These are phyloP conservation scores for Dicerorhinus sumatrensis DNA, from an alignment of 2,113 vertebrate species.

Conservation along the genomic window DNA sequence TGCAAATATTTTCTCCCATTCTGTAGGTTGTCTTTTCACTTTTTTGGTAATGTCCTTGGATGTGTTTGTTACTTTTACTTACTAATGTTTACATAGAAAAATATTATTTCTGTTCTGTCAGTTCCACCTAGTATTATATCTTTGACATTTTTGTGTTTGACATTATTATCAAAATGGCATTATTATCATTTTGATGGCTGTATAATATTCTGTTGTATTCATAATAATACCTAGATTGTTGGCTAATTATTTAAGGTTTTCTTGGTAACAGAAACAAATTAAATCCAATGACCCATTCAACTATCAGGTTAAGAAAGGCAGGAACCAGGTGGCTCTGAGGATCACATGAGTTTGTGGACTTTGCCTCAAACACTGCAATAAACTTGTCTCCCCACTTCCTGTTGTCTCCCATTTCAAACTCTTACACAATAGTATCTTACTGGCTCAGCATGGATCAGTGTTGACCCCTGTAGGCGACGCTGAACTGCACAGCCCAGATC, in stretches of 20 bases:
- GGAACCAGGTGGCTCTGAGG: not conserved
- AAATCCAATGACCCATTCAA: not conserved
- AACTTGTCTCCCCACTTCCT: not conserved
- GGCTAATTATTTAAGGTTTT: not conserved
- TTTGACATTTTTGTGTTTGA: constrained; percentile 2
- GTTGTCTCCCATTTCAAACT: not conserved
- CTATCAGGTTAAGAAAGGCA: not conserved
- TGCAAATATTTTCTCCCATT: not conserved
- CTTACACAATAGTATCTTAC: not conserved
- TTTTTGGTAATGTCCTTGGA: not conserved
- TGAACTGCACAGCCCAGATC: too few species aligned
- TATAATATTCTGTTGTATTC: not conserved
- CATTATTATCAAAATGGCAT: not conserved
- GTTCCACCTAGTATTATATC: not conserved
- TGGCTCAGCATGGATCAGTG: not conserved
- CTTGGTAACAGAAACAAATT: not conserved
- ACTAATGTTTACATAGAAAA: not conserved
- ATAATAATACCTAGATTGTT: not conserved
- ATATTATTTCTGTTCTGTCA: not conserved
- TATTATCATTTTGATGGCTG: not conserved
- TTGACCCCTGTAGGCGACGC: not conserved
- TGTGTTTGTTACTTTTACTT: not conserved
- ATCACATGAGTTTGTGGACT: not conserved
- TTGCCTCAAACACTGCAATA: not conserved
- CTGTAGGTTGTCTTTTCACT: not conserved